phyloP scores from a whole-genome alignment of 1,140 invertebrate species.

The Pseudachorutes palmiensis region DNA sequence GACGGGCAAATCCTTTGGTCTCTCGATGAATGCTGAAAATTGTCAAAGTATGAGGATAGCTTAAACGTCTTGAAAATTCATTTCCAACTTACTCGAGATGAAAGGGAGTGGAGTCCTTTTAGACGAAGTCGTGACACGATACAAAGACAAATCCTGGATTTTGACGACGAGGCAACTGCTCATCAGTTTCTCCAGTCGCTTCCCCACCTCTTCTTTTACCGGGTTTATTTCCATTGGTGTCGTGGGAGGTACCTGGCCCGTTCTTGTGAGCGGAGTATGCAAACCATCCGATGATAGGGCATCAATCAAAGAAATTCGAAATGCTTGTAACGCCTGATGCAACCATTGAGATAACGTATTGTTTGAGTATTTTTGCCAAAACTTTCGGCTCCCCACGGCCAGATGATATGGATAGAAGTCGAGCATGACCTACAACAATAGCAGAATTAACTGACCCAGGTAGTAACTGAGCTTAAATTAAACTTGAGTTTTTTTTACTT shows the following conservation, averaged over 20 bases:
- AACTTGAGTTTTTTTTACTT: slow-evolving; percentile 17
- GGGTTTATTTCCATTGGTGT: slow-evolving; percentile 42
- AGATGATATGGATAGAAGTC: slow-evolving; percentile 97
- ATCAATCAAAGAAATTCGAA: slow-evolving; percentile 47
- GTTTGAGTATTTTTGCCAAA: slow-evolving; percentile 68
- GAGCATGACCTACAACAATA: slow-evolving; percentile 61
- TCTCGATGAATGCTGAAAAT: slow-evolving; percentile 76
- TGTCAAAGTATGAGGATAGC: too few species aligned
- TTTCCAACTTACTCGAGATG: slow-evolving; percentile 66
- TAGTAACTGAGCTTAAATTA: too few species aligned
- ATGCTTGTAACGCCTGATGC: slow-evolving; percentile 58
- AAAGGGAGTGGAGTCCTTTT: slow-evolving; percentile 68
- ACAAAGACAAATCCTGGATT: slow-evolving; percentile 78
- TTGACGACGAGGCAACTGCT: slow-evolving; percentile 81
- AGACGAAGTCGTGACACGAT: slow-evolving; percentile 68
- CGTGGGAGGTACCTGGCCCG: background rate
- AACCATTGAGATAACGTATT: slow-evolving; percentile 64
- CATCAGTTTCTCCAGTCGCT: slow-evolving; percentile 76
- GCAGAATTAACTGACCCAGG: too few species aligned
- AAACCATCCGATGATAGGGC: slow-evolving; percentile 25
- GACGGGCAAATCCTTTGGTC: slow-evolving; percentile 76
- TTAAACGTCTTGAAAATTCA: too few species aligned
- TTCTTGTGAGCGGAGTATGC: slow-evolving; percentile 28
- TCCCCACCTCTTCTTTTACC: slow-evolving; percentile 59
- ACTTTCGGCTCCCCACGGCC: slow-evolving; percentile 71